Percentiles rank a stretch among this genome's conserved stretches.
Evolutionary conservation across 1,140 invertebrate genomes (phyloP).

Genomic region (Hylyphantes graminicola): DNA sequence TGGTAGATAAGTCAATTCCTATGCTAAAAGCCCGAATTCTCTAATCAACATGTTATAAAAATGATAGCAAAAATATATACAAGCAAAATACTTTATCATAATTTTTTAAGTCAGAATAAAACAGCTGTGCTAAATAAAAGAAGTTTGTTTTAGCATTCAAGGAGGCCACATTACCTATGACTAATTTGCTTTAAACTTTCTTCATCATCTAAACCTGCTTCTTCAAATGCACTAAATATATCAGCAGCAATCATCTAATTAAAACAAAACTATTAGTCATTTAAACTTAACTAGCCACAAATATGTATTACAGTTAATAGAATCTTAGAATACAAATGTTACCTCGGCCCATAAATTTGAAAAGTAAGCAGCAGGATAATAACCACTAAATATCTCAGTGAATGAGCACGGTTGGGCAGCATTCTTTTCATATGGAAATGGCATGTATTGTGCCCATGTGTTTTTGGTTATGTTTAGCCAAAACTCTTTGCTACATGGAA

Average conservation of each 20-base stretch:
- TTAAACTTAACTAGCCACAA: not conserved
- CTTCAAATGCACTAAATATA: conserved; percentile 84
- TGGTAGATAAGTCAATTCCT: too few relatives aligned
- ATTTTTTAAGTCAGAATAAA: not conserved
- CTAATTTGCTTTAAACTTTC: conserved; percentile 53
- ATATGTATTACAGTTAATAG: not conserved
- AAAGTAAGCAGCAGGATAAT: conserved; percentile 69
- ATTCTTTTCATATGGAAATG: conserved; percentile 78
- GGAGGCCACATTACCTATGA: conserved; percentile 48
- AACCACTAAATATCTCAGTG: conserved; percentile 69
- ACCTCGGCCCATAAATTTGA: conserved; percentile 69
- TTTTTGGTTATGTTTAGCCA: conserved; percentile 82
- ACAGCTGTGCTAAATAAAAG: not conserved
- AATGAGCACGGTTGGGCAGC: conserved; percentile 85
- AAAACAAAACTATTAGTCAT: conserved; percentile 3
- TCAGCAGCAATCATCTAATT: conserved; percentile 90
- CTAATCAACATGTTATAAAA: not conserved
- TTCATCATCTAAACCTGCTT: conserved; percentile 69
- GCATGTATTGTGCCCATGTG: conserved; percentile 82
- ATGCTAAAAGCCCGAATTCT: too few relatives aligned
- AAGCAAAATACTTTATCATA: not conserved
- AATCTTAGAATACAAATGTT: not conserved
- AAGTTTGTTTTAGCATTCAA: not conserved
- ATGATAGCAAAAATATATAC: not conserved
- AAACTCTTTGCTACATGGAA: conserved; percentile 73